Base-by-base conservation (phyloP, 2,888 invertebrate species). In the Chrysina gloriosa region DNA sequence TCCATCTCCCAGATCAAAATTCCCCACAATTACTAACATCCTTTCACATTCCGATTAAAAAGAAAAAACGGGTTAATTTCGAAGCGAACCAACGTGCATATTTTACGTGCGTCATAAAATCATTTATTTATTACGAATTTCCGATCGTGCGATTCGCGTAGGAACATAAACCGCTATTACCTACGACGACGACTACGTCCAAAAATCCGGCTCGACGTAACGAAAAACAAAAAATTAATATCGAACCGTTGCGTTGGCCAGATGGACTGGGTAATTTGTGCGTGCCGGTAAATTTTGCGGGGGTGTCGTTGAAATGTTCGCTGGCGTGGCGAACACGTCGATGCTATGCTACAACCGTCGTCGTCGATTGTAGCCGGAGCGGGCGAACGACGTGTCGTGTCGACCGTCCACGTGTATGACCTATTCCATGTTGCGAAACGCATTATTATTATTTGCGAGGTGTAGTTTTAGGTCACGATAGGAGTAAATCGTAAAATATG, bases 361-460 rank as follows among this genome's bases (percentile, higher is more conserved):
- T 9, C 19, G 19, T 19, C 31, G 14, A 50, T 50, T n/a, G 19
- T 2, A 9, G 31, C 5, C 39, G 58, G 6, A 11, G 39, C n/a
- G 39, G 25, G 23, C n/a, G 39, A 39, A 31, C 31, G 19, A 58
- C 36, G 39, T 21, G 23, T 23, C 36, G 25, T 14, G 23, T 5
- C 16, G 65, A 58, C 70, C 67, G 65, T 70, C 74, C 76, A 76
- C 76, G 76, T 76, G 76, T 72, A 69, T 76, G 76, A 76, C 76
- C 76, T 71, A 69, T 73, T 74, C 69, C 71, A 73, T 68, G 74
- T 75, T 75, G 75, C 75, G 74, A 75, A 75, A 75, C 74, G 69
- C 58, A 67, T 68, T 65, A 70, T 58, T 58, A 58, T 42, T 61
- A 61, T 61, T 61, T 61, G 74, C 74, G 71, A 74, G 74, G 70